phyloP scores from a whole-genome alignment of 2,797 vertebrate genomes.

The Typhlichthys eigenmanni region DNA sequence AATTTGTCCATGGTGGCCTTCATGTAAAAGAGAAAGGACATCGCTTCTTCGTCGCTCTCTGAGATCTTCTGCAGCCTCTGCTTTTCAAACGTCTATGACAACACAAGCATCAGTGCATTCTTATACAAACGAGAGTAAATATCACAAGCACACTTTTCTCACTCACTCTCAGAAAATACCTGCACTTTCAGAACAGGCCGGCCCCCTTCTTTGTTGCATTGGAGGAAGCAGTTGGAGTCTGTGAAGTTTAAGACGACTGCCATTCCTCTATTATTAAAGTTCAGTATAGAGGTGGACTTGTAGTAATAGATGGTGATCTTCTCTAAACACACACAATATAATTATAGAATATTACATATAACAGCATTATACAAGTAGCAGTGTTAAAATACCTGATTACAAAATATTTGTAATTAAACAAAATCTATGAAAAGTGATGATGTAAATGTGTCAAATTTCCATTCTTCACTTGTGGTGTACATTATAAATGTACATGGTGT shows the following conservation, averaged over 20 bases:
- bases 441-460: too few species aligned
- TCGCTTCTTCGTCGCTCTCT: constrained; percentile 39
- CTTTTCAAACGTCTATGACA: constrained; percentile 58
- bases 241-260: constrained; percentile 79
- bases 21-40: constrained; percentile 80
- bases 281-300: constrained; percentile 22
- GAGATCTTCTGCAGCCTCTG: constrained; percentile 62
- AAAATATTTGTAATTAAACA: too few species aligned
- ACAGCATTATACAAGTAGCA: too few species aligned
- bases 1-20: constrained; percentile 14
- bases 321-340: constrained; percentile 49
- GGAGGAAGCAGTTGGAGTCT: constrained; percentile 68
- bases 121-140: too few species aligned
- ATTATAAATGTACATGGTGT: too few species aligned
- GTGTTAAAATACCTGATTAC: too few species aligned
- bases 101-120: not conserved
- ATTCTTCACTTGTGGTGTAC: too few species aligned
- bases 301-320: constrained; percentile 78
- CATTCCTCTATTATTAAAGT: constrained; percentile 30
- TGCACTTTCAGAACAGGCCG: constrained; percentile 54
- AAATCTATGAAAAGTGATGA: too few species aligned
- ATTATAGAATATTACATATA: not conserved
- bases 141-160: not conserved
- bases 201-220: constrained; percentile 51
- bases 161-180: constrained; percentile 51